phyloP scores from a whole-genome alignment of 2,113 vertebrate species.

The Orthonyx spaldingii region DNA sequence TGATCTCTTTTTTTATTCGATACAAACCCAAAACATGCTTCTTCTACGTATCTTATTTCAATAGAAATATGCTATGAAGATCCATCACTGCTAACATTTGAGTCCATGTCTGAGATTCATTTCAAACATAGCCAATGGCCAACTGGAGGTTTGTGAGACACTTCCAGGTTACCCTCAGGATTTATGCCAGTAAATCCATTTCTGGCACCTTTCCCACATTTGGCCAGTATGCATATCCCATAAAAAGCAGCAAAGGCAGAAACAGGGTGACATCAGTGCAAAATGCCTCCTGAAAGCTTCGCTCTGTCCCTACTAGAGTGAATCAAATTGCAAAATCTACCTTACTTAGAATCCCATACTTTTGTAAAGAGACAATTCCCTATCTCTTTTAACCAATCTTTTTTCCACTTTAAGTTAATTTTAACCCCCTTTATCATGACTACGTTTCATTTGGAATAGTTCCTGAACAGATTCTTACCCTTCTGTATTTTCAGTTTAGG shows the following conservation, averaged over 20 bases:
- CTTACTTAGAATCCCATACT: neutral
- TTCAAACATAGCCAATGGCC: neutral
- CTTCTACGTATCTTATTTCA: neutral
- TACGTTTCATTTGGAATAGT: neutral
- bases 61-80: neutral
- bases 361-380: neutral
- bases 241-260: neutral
- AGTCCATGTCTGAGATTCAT: neutral
- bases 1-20: neutral
- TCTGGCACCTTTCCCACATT: neutral
- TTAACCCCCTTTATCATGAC: neutral
- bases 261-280: neutral
- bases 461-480: neutral
- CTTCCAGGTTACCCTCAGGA: neutral
- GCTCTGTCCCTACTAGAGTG: neutral
- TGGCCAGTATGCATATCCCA: neutral
- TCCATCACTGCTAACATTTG: neutral
- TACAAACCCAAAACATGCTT: neutral
- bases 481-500: neutral
- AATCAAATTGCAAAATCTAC: neutral
- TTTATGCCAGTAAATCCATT: neutral
- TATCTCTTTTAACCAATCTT: neutral
- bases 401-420: neutral
- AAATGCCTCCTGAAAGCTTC: neutral
- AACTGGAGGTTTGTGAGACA: neutral